Base-by-base conservation (phyloP, 2,113 vertebrate genomes). In the Sorex araneus region DNA sequence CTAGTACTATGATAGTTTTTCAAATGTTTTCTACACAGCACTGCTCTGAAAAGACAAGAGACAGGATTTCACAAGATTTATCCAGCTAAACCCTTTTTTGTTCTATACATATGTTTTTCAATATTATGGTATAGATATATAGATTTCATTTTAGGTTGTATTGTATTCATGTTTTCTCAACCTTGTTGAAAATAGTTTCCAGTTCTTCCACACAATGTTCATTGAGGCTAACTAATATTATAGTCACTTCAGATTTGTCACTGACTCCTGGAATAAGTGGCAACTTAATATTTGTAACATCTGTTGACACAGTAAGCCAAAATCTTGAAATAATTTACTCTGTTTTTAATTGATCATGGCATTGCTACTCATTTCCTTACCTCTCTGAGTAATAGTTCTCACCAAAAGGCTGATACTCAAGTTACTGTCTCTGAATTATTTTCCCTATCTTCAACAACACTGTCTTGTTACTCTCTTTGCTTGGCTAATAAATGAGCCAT, bases 41-140 rank as follows among this genome's bases (percentile, higher is more conserved):
- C 54, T 78, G 9, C 47, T 70, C 10, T 60, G 67, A 23, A 60
- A 34, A 64, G 78, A 64, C 27, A 57, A 8, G 67, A 34, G 67
- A 57, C 47, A 30, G 92, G 54, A 50, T 85, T 93, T 74, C 21
- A 84, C 32, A 93, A 23, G 47, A 16, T 69, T 83, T 91, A 66
- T 91, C 28, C 71, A 77, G 32, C 19, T 87, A 32, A n/a, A n/a
- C n/a, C n/a, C n/a, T n/a, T n/a, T n/a, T n/a, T 9, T 87, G 73
- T 32, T 83, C 30, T 32, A 63, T 8, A 71, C 23, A 28, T 50
- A 12, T 36, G 30, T 88, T 91, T 94, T 84, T 94, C 32, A 84
- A 78, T 23, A 78, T 82, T 75, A 77, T 30, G n/a, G n/a, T n/a
- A n/a, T n/a, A n/a, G n/a, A 74, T 16, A 32, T 82, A 23, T 92